Evolutionary conservation across 2,797 vertebrate genomes (phyloP).

Genomic region (Glyptemys insculpta): DNA sequence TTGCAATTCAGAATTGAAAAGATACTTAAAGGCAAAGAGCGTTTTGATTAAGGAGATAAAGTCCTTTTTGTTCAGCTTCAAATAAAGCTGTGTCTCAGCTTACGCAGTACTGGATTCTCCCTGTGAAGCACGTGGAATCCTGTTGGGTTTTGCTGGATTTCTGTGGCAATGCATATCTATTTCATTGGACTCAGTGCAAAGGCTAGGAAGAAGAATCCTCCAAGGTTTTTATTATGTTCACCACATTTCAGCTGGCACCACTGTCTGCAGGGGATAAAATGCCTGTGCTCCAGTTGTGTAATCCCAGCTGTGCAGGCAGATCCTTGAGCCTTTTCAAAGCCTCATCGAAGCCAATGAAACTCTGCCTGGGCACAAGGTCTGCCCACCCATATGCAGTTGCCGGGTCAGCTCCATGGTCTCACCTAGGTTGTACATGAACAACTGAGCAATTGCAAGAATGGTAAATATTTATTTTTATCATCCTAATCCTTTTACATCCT

Average conservation of each 20-base stretch:
- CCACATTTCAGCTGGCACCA: neutral
- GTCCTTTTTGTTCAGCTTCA: neutral
- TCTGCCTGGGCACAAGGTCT: neutral
- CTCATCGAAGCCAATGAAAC: neutral
- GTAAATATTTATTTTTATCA: neutral
- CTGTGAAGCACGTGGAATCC: neutral
- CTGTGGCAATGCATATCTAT: neutral
- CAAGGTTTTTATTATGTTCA: neutral
- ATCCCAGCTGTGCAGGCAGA: neutral
- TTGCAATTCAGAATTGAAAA: slow-evolving; percentile 10
- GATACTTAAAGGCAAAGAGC: neutral
- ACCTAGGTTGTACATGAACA: neutral
- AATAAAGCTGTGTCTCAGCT: slow-evolving; percentile 1
- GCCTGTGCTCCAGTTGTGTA: neutral
- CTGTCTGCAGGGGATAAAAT: neutral
- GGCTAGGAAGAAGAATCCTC: neutral
- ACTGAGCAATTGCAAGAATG: neutral
- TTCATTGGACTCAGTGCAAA: neutral
- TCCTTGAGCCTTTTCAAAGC: neutral
- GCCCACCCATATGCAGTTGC: neutral
- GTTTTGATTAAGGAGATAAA: slow-evolving; percentile 4
- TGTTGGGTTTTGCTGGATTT: neutral
- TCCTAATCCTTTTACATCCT: neutral
- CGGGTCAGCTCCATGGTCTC: neutral
- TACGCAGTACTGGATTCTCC: neutral